Evolutionary conservation across 2,113 vertebrate species (phyloP), one percentile per base, ranked within the genome.

Genomic region (Sula dactylatra): DNA sequence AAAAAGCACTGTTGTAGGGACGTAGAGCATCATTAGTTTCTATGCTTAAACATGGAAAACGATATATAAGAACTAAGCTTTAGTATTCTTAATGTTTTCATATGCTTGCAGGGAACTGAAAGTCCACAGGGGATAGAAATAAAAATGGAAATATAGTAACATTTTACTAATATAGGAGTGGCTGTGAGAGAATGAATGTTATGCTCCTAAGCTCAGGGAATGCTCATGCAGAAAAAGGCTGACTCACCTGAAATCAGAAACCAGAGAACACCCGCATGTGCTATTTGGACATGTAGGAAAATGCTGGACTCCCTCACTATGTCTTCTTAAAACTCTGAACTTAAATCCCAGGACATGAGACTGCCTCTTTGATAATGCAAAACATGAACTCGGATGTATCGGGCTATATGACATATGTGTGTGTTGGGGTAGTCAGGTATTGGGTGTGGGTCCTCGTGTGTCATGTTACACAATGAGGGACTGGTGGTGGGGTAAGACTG

Each of bases 1-100:
- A 92, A 94, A 93, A 96, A 71, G 62, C 71, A 49, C 84, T 91
- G 89, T 94, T 95, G 88, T 92, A 95, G 93, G 80, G 73, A 93
- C 81, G 96, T 93, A 87, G 18, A 93, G 94, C 94, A 94, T 85
- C 96, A 94, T 97, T 97, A 96, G 94, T 95, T 97, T 97, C 94
- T 86, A 82, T 76, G 91, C 88, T 97, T 97, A 97, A 96, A 96
- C 86, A 94, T 93, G 81, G 96, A 94, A 97, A 90, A 92, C 82
- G 81, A 95, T 96, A 92, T 93, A 94, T 95, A 93, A 94, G 89
- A 97, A 72, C 84, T 82, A 82, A 96, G 90, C 54, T 96, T 96
- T 96, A 96, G 88, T 92, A 94, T 95, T 96, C 87, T 66, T 94
- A 93, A 93, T 96, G 96, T 90, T 95, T 96, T 97, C 93, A 86